Evolutionary conservation across 2,113 vertebrate genomes (phyloP).

Genomic region (Equus przewalskii): DNA sequence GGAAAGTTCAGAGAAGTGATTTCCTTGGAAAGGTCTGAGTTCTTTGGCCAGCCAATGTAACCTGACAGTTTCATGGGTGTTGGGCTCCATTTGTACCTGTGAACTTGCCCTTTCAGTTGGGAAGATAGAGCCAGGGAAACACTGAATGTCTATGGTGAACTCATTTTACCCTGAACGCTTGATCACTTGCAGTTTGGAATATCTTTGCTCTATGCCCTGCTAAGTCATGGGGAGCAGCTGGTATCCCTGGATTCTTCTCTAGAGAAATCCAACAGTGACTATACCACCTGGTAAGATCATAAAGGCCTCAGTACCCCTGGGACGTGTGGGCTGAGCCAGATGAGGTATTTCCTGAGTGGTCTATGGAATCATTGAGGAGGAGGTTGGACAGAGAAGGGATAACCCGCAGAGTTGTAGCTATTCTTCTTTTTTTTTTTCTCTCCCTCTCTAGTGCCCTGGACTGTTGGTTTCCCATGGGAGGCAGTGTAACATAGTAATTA

Average conservation of each 20-base stretch:
- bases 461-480: background rate
- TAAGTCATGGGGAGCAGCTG: conserved; percentile 95
- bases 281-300: conserved; percentile 91
- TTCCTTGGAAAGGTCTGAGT: conserved; percentile 14
- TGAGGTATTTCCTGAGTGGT: background rate
- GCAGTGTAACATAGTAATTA: background rate
- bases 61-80: background rate
- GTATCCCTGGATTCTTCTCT: conserved; percentile 90
- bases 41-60: background rate
- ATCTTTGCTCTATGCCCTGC: conserved; percentile 95
- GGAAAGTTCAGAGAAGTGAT: background rate
- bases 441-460: background rate
- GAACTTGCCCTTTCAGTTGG: background rate
- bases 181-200: conserved; percentile 93
- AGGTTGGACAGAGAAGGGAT: background rate
- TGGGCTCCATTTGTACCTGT: background rate
- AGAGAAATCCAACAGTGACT: conserved; percentile 90
- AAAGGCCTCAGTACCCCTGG: background rate
- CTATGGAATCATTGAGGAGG: background rate
- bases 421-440: background rate
- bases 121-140: background rate
- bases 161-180: background rate
- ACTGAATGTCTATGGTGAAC: background rate
- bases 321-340: background rate
- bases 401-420: background rate